phyloP scores from a whole-genome alignment of 2,113 vertebrate species.

The Engraulis encrasicolus region DNA sequence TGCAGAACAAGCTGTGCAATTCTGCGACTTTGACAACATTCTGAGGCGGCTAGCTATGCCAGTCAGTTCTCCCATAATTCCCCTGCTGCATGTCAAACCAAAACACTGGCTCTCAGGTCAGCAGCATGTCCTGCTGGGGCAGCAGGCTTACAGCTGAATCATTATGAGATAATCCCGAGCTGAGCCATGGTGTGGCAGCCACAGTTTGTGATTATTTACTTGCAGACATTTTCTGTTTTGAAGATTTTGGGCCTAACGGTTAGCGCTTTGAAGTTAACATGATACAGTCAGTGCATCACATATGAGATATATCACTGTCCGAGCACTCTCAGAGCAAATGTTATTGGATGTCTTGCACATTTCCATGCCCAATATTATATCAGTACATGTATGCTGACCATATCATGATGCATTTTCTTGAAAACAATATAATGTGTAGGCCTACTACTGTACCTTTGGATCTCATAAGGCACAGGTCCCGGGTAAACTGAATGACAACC shows the following conservation, averaged over 20 bases:
- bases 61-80: background rate
- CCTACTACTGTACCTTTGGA: conserved; percentile 80
- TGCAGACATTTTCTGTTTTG: background rate
- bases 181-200: conserved; percentile 7
- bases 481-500: conserved; percentile 78
- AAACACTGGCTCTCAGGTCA: conserved; percentile 28
- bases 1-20: no score
- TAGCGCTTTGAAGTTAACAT: no score
- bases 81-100: background rate
- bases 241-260: no score
- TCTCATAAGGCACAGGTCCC: conserved; percentile 77
- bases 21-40: background rate
- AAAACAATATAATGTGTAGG: no score
- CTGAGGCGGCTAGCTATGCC: background rate
- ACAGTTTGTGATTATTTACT: conserved; percentile 9
- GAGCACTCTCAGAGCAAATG: no score
- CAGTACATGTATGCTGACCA: no score
- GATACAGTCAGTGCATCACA: no score
- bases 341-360: no score
- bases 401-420: no score
- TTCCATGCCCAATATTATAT: no score
- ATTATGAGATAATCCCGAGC: background rate
- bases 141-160: background rate
- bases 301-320: no score
- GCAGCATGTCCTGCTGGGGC: background rate